Base-by-base conservation (phyloP, 2,797 vertebrate species). In the Semotilus atromaculatus region DNA sequence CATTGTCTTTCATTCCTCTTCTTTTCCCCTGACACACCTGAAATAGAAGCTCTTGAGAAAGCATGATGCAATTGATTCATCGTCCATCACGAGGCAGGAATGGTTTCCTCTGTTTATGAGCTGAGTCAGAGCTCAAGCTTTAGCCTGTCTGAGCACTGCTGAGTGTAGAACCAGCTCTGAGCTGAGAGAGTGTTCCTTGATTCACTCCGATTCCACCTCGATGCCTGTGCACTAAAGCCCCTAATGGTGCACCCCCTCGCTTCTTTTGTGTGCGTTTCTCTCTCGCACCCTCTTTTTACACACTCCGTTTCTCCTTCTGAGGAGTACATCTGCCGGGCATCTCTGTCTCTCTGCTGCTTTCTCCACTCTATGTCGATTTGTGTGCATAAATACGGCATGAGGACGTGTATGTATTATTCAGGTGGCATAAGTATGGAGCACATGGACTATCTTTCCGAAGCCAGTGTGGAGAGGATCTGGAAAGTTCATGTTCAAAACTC, bases 141-240 rank as follows among this genome's bases (percentile, higher is more conserved):
- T 85, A 83, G 82, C 81, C 70, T 72, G 76, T 40, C 18, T 87
- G 86, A 74, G 81, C 66, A 68, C 48, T 80, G 74, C 34, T 81
- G 85, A 88, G 86, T 80, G 84, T 84, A 80, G 36, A 74, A 64
- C 70, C 16, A 31, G 80, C 90, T 80, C 91, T 89, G 92, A 90
- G 93, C 89, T 90, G 79, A 70, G 88, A 95, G 94, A 96, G 84
- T 66, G 80, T 91, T 92, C 89, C 92, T 90, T 93, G 89, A 91
- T 89, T 82, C 88, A 91, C 94, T 95, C 92, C 91, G 89, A 89
- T 96, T 96, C 94, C 93, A 92, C 91, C 88, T 96, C 88, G 81
- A 85, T 95, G 92, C 87, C 88, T 93, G 90, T 93, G 92, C 92
- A 89, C 89, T 95, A 93, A 95, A 89, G 91, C 90, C 95, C 91